Evolutionary conservation across 2,888 invertebrate species (phyloP).

Genomic region (Linnaemya vulpina): DNA sequence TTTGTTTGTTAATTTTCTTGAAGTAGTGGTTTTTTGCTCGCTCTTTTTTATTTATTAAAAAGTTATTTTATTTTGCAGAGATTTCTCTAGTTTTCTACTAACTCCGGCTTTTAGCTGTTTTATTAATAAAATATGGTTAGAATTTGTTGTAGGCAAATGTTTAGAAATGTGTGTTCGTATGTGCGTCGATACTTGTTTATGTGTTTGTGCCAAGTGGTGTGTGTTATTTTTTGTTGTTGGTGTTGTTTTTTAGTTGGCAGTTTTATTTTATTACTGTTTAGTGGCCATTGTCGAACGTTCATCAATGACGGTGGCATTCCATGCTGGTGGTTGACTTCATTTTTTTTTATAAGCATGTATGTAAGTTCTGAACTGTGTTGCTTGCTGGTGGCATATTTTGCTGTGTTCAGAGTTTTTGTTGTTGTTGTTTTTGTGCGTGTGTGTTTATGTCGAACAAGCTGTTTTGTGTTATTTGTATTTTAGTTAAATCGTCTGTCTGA

Average conservation of each 20-base stretch:
- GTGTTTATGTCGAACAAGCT: slow-evolving; percentile 19
- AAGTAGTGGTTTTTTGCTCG: slow-evolving; percentile 39
- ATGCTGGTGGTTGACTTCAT: slow-evolving; percentile 81
- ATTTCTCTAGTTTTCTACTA: slow-evolving; percentile 30
- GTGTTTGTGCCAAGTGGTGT: slow-evolving; percentile 16
- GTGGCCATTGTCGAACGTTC: slow-evolving; percentile 69
- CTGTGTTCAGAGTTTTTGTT: slow-evolving; percentile 17
- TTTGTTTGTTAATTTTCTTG: slow-evolving; percentile 29
- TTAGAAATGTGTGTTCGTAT: neutral
- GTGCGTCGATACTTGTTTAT: neutral
- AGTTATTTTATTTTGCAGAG: slow-evolving; percentile 28
- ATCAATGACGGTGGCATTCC: slow-evolving; percentile 78
- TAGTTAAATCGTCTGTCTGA: slow-evolving; percentile 50
- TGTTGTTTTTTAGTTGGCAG: slow-evolving; percentile 12
- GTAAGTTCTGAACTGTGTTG: slow-evolving; percentile 32
- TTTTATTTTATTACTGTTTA: slow-evolving; percentile 28
- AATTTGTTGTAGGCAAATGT: slow-evolving; percentile 65
- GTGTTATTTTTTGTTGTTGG: slow-evolving; percentile 16
- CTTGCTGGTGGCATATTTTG: slow-evolving; percentile 15
- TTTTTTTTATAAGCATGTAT: slow-evolving; percentile 63
- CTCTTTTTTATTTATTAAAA: slow-evolving; percentile 43
- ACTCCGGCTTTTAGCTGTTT: slow-evolving; percentile 44
- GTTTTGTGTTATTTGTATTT: slow-evolving; percentile 15
- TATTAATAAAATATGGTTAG: slow-evolving; percentile 43
- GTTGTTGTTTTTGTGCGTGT: slow-evolving; percentile 13